Percentiles rank a stretch among this genome's conserved stretches.
Evolutionary conservation across 2,888 invertebrate species (phyloP).

Genomic region (Electrophaes corylata): DNA sequence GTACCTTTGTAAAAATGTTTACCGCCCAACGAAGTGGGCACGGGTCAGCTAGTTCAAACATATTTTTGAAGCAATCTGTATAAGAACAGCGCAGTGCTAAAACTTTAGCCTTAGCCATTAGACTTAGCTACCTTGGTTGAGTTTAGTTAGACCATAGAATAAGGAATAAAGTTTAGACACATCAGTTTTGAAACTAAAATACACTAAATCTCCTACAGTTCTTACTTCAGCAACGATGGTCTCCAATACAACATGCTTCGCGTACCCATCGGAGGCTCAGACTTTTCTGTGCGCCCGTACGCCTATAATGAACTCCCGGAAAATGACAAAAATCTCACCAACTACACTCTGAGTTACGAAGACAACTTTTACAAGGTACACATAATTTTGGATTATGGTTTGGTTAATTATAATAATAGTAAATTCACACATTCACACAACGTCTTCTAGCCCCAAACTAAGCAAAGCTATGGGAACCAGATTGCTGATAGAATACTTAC

Average conservation of each 20-base stretch:
- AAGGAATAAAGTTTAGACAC: not conserved
- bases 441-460: too few species aligned
- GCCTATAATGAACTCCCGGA: conserved; percentile 86
- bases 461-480: too few species aligned
- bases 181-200: not conserved
- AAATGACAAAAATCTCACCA: conserved; percentile 81
- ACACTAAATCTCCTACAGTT: conserved; percentile 79
- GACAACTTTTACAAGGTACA: conserved; percentile 87
- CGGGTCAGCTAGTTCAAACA: too few species aligned
- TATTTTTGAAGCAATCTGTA: not conserved
- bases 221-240: conserved; percentile 88
- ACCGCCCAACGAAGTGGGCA: too few species aligned
- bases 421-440: too few species aligned
- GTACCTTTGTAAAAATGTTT: too few species aligned
- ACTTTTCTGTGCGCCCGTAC: conserved; percentile 91
- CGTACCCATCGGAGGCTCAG: conserved; percentile 88
- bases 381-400: too few species aligned
- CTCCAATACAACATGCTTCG: conserved; percentile 90
- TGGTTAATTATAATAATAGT: too few species aligned
- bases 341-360: conserved; percentile 86
- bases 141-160: not conserved
- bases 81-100: too few species aligned
- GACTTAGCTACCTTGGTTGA: too few species aligned
- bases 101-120: too few species aligned
- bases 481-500: too few species aligned